Evolutionary conservation across 2,888 invertebrate species (phyloP).

Genomic region (Quadriops clusia): DNA sequence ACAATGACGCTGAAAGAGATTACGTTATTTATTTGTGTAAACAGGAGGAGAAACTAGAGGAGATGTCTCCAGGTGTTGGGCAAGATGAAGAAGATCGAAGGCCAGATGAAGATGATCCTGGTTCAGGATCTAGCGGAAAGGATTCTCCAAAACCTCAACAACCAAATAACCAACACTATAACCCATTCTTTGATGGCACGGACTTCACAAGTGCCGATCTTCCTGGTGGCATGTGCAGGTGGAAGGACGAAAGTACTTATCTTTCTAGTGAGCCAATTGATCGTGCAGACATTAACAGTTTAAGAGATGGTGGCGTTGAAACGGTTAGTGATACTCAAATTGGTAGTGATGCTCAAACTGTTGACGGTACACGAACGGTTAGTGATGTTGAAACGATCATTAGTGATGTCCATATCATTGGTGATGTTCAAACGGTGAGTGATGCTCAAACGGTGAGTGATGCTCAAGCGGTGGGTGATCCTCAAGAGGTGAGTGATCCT

Average conservation of each 20-base stretch:
- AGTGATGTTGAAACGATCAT: neutral
- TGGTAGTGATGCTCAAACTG: slow-evolving; percentile 4
- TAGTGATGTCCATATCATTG: neutral
- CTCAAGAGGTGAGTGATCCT: too few species aligned
- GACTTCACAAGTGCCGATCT: slow-evolving; percentile 59
- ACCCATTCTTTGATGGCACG: slow-evolving; percentile 30
- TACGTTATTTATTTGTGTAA: slow-evolving; percentile 45
- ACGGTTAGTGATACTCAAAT: slow-evolving; percentile 4
- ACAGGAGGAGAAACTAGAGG: slow-evolving; percentile 25
- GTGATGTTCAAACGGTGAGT: neutral
- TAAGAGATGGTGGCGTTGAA: slow-evolving; percentile 1
- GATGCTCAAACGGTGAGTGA: neutral
- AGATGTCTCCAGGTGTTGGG: slow-evolving; percentile 6
- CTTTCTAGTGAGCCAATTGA: slow-evolving; percentile 47
- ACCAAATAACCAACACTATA: slow-evolving; percentile 4
- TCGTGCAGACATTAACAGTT: slow-evolving; percentile 20
- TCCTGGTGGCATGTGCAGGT: slow-evolving; percentile 69
- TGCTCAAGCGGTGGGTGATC: too few species aligned
- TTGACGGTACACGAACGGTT: slow-evolving; percentile 4
- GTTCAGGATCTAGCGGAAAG: slow-evolving; percentile 48
- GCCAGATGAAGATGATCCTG: slow-evolving; percentile 48
- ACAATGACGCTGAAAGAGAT: slow-evolving; percentile 54
- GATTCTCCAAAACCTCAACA: slow-evolving; percentile 17
- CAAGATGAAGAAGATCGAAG: slow-evolving; percentile 24
- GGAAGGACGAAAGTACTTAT: slow-evolving; percentile 72